phyloP scores from a whole-genome alignment of 2,113 vertebrate species.

The Myiagra hebetior region DNA sequence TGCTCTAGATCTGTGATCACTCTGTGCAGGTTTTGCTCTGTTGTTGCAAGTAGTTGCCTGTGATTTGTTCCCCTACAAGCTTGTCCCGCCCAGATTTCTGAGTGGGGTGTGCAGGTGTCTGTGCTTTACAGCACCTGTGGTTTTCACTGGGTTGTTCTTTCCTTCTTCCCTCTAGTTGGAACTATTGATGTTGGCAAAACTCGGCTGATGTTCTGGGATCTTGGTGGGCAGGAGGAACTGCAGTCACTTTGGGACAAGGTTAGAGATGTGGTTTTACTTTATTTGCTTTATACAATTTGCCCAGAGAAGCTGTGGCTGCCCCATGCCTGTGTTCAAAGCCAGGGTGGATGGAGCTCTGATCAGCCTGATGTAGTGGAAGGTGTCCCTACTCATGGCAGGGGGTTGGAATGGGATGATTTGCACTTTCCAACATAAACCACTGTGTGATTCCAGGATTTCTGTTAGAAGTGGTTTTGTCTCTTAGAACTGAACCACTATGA shows the following conservation, averaged over 20 bases:
- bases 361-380: not conserved
- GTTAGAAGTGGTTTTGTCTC: not conserved
- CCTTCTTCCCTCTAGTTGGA: conserved; percentile 76
- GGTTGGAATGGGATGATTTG: not conserved
- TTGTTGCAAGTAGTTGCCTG: not conserved
- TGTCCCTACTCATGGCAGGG: not conserved
- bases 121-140: not conserved
- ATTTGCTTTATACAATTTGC: not conserved
- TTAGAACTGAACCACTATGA: not conserved
- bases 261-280: not conserved
- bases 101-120: not conserved
- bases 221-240: conserved; percentile 95
- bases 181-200: conserved; percentile 95
- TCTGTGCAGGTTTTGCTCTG: not conserved
- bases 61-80: not conserved
- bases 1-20: not conserved
- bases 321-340: not conserved
- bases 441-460: not conserved
- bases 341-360: not conserved
- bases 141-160: not conserved
- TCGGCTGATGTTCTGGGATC: conserved; percentile 98
- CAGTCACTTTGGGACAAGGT: conserved; percentile 99
- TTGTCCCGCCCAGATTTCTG: not conserved
- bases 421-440: not conserved
- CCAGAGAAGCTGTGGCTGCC: not conserved